Percentiles rank a stretch among this genome's conserved stretches.
phyloP scores from a whole-genome alignment of 2,888 invertebrate species.

The Ischnus inquisitorius region DNA sequence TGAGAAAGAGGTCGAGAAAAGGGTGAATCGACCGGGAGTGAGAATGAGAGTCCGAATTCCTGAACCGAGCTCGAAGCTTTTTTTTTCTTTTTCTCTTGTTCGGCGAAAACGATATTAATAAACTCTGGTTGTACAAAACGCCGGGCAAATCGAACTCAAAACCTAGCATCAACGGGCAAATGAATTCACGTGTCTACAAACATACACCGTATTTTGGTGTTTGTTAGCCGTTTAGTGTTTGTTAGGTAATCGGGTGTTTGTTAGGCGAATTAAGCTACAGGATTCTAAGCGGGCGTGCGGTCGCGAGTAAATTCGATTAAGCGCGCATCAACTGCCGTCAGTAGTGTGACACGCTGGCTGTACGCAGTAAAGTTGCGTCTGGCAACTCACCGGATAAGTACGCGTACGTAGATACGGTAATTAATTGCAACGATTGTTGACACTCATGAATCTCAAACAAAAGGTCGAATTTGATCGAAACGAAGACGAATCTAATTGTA shows the following conservation, averaged over 20 bases:
- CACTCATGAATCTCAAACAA: neutral
- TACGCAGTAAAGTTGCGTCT: neutral
- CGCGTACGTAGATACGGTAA: neutral
- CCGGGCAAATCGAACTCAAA: neutral
- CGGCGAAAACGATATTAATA: neutral
- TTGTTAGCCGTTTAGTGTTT: neutral
- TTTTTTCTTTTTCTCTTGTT: neutral
- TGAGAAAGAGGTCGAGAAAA: conserved; percentile 23
- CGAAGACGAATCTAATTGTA: neutral
- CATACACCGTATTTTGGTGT: neutral
- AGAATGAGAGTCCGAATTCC: conserved; percentile 49
- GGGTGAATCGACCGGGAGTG: conserved; percentile 9
- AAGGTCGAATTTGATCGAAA: neutral
- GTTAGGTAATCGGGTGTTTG: conserved; percentile 33
- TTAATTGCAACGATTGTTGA: neutral
- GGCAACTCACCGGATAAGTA: neutral
- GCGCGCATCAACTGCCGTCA: conserved; percentile 9
- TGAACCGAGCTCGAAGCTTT: conserved; percentile 1
- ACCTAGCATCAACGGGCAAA: neutral
- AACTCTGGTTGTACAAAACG: neutral
- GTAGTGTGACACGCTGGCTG: neutral
- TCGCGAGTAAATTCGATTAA: conserved; percentile 41
- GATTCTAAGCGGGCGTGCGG: conserved; percentile 31
- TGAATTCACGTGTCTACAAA: neutral
- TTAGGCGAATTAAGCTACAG: conserved; percentile 36